Evolutionary conservation across 2,113 vertebrate species (phyloP).

Genomic region (Diphyllodes magnificus): DNA sequence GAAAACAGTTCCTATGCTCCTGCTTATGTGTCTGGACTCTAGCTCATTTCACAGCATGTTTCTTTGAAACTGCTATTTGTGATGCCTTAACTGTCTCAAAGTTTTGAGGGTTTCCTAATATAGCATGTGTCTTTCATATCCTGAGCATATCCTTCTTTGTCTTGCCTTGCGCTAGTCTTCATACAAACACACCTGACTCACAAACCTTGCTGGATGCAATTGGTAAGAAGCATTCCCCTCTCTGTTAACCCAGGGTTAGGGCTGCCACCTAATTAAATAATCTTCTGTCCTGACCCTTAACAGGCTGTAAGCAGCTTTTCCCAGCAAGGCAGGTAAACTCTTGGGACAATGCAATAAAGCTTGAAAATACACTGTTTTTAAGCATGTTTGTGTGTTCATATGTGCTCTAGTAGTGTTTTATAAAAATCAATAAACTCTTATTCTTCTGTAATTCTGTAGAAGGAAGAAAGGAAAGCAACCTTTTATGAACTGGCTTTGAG

Average conservation of each 20-base stretch:
- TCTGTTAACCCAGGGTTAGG: neutral
- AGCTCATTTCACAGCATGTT: neutral
- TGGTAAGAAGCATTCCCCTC: neutral
- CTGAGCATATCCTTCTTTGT: neutral
- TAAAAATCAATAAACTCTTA: neutral
- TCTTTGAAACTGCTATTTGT: neutral
- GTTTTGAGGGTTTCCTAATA: neutral
- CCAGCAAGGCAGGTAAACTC: slow-evolving; percentile 7
- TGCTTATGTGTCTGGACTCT: neutral
- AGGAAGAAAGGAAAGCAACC: neutral
- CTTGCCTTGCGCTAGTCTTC: neutral
- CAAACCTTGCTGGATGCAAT: neutral
- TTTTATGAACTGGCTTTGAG: neutral
- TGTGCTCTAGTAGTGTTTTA: neutral
- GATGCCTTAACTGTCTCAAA: neutral
- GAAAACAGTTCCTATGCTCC: neutral
- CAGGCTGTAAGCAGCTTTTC: slow-evolving; percentile 56
- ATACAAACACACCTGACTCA: neutral
- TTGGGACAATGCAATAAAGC: neutral
- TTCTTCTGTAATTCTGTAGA: neutral
- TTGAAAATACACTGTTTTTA: neutral
- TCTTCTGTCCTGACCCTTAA: slow-evolving; percentile 35
- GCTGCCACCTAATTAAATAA: slow-evolving; percentile 44
- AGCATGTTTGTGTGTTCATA: neutral
- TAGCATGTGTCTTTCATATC: neutral